A percentile compares a stretch with the other conserved stretches of the same genome.
These are phyloP conservation scores for Chrysodeixis includens DNA, from an alignment of 2,888 invertebrate species.

Conservation along the genomic window DNA sequence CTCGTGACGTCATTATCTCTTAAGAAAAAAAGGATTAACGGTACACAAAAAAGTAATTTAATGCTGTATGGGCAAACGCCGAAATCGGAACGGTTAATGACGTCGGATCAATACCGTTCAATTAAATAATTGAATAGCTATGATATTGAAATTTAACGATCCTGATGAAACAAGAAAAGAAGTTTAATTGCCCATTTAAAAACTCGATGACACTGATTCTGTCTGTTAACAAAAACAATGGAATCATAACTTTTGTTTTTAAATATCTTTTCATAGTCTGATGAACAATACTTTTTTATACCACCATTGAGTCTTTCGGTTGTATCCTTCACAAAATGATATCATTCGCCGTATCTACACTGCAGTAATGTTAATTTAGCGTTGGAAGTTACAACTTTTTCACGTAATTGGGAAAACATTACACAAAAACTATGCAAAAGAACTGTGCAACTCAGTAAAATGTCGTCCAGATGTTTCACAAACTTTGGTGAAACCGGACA, in stretches of 20 bases:
- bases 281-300: not conserved
- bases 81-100: not conserved
- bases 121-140: not conserved
- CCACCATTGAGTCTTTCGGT: not conserved
- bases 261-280: not conserved
- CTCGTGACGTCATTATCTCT: not conserved
- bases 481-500: constrained; percentile 8
- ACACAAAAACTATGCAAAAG: not conserved
- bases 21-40: not conserved
- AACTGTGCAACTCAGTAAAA: not conserved
- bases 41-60: constrained; percentile 1
- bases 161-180: too few species aligned
- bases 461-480: not conserved
- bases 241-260: not conserved
- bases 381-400: not conserved
- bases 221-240: not conserved
- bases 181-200: not conserved
- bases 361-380: too few species aligned
- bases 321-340: not conserved
- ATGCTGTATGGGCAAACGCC: not conserved
- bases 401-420: not conserved
- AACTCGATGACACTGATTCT: not conserved
- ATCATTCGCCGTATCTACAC: too few species aligned
- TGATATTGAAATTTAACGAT: not conserved
- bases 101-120: not conserved